phyloP scores from a whole-genome alignment of 2,113 vertebrate species.

The Ammodramus savannarum region DNA sequence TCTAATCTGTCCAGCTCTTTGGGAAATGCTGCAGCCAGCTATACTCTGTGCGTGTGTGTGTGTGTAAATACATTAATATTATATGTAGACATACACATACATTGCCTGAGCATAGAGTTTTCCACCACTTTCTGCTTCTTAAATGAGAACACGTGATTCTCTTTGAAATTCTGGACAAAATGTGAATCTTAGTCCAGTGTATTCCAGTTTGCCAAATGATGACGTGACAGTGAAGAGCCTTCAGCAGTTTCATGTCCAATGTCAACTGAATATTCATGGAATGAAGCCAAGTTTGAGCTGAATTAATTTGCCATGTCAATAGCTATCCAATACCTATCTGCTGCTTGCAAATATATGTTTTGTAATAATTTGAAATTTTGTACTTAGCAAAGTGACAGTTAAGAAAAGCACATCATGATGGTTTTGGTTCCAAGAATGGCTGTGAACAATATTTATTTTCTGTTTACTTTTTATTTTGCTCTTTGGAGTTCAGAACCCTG shows the following conservation, averaged over 20 bases:
- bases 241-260: neutral
- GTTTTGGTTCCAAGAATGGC: neutral
- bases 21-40: neutral
- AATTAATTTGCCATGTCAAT: neutral
- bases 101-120: neutral
- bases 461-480: neutral
- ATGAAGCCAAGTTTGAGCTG: neutral
- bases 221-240: neutral
- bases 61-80: neutral
- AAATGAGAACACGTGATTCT: neutral
- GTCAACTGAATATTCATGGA: neutral
- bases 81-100: no score
- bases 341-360: neutral
- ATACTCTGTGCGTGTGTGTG: accelerated
- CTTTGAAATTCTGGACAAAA: neutral
- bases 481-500: neutral
- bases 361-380: neutral
- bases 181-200: neutral
- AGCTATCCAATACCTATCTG: neutral
- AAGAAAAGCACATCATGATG: neutral
- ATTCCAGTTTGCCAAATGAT: neutral
- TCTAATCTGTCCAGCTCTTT: neutral
- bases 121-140: neutral
- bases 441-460: neutral
- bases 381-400: neutral